Percentiles rank a stretch among this genome's conserved stretches.
Conservation (phyloP, 2,888 invertebrate genomes). For the Monochamus alternatus region DNA sequence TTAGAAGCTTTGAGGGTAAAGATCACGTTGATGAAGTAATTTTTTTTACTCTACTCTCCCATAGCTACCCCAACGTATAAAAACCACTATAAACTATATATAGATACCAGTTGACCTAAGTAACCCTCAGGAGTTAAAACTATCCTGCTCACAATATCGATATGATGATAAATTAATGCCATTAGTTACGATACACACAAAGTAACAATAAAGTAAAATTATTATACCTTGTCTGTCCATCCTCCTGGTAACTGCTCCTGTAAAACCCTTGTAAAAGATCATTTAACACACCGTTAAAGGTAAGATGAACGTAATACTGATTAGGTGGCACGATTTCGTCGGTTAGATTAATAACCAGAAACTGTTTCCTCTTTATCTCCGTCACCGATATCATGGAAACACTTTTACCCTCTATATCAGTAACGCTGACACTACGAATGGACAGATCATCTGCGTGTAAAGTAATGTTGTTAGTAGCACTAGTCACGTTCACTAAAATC, state of each 20-base stretch:
- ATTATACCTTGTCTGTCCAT: slow-evolving; percentile 79
- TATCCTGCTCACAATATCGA: too few relatives aligned
- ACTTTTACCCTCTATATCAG: slow-evolving; percentile 45
- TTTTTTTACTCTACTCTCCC: too few relatives aligned
- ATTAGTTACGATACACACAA: too few relatives aligned
- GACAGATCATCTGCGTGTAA: slow-evolving; percentile 83
- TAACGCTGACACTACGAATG: slow-evolving; percentile 72
- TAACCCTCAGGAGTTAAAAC: too few relatives aligned
- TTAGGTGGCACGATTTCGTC: slow-evolving; percentile 75
- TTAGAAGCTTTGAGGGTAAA: too few relatives aligned
- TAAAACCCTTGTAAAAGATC: slow-evolving; percentile 88
- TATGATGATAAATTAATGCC: too few relatives aligned
- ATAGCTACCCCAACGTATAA: too few relatives aligned
- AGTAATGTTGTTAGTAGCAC: slow-evolving; percentile 79
- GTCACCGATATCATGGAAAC: slow-evolving; percentile 58
- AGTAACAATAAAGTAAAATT: not conserved
- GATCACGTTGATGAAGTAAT: too few relatives aligned
- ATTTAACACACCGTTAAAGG: slow-evolving; percentile 82
- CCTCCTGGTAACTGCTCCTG: slow-evolving; percentile 83
- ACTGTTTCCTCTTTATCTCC: slow-evolving; percentile 78
- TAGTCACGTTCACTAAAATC: slow-evolving; percentile 76
- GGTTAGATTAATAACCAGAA: slow-evolving; percentile 79
- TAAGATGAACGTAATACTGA: slow-evolving; percentile 80
- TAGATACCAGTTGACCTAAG: too few relatives aligned
- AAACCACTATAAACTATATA: too few relatives aligned